Evolutionary conservation across 2,113 vertebrate species (phyloP), one percentile per base, ranked within the genome.

Genomic region (Pterocles gutturalis): DNA sequence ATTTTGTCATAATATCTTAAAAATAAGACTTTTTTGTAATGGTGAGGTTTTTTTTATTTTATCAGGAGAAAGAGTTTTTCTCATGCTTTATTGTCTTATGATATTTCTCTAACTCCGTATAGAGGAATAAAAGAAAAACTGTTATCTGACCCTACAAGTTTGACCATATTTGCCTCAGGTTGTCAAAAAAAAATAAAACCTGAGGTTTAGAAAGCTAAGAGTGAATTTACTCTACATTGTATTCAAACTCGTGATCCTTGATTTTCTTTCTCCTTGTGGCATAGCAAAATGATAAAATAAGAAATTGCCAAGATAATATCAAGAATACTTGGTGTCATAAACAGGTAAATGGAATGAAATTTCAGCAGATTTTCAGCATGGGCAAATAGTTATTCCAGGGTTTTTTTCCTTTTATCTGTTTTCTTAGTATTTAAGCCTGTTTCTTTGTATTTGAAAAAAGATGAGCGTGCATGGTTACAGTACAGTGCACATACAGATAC

Each of bases 301-400:
- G 87, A 95, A 96, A 95, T 91, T 87, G 92, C 90, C 91, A 95
- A 93, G 65, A 84, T 89, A 91, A 60, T 73, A 84, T 90, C 22
- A 0, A 41, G 55, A 85, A 86, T 83, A 72, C 75, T 71, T 87
- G 51, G 73, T 82, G 90, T 90, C 92, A 89, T 94, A 87, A 91
- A 89, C 51, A 78, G 81, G 81, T 55, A 75, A 95, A 87, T 70
- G 45, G 69, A 87, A 87, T 58, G 41, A 87, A 84, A 91, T 94
- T 72, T 87, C 64, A 94, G 54, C 87, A 81, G 72, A 84, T 91
- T 94, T 93, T 91, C 87, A 73, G n/a, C 45, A 38, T n/a, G 34
- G 51, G 5, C 46, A 93, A 93, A 89, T 87, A 91, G 81, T 93
- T 95, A 62, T 95, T 93, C 21, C 65, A 33, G 29, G 57, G 46